Percentiles rank a stretch among this genome's conserved stretches.
These are phyloP conservation scores for Parapristionchus giblindavisi DNA, from an alignment of 2,888 invertebrate genomes.

Conservation along the genomic window DNA sequence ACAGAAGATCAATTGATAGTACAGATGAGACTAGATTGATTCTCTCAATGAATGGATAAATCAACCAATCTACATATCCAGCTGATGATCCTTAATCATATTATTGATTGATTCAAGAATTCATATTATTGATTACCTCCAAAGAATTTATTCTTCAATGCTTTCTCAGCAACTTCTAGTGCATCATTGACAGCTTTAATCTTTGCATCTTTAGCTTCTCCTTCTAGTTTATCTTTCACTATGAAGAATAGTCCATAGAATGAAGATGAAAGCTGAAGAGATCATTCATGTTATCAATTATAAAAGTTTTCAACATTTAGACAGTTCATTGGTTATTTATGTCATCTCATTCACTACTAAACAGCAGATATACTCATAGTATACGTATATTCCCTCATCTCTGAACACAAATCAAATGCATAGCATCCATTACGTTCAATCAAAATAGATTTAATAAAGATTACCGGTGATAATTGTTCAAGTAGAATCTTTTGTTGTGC, in stretches of 20 bases:
- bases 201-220: constrained; percentile 46
- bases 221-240: constrained; percentile 40
- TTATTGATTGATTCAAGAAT: background rate
- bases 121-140: constrained; percentile 43
- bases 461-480: constrained; percentile 74
- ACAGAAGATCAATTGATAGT: too few relatives aligned
- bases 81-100: constrained; percentile 39
- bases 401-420: background rate
- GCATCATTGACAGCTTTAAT: constrained; percentile 45
- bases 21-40: constrained; percentile 15
- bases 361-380: too few relatives aligned
- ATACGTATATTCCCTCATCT: background rate
- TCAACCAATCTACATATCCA: constrained; percentile 53
- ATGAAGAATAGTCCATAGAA: constrained; percentile 45
- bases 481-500: constrained; percentile 81
- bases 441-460: background rate
- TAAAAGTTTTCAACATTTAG: background rate
- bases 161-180: constrained; percentile 49
- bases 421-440: background rate
- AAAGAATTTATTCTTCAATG: constrained; percentile 51
- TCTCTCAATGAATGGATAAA: constrained; percentile 60
- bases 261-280: constrained; percentile 44
- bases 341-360: too few relatives aligned
- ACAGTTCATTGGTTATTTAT: background rate
- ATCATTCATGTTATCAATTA: background rate